Evolutionary conservation across 1,140 invertebrate genomes (phyloP).

Genomic region (Penaeus japonicus): DNA sequence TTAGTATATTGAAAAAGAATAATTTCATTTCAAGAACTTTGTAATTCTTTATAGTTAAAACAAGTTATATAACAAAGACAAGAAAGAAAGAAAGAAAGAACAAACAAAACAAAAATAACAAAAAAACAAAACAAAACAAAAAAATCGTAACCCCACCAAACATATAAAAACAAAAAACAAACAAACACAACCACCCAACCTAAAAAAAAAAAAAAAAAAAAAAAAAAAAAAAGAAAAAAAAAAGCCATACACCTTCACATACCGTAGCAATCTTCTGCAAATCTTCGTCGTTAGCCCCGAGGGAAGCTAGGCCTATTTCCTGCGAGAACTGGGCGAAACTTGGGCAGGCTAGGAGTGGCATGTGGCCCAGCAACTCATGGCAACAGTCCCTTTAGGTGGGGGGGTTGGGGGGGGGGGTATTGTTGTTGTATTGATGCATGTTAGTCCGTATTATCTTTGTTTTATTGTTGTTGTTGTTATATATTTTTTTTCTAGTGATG

Average conservation of each 20-base stretch:
- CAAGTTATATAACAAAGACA: too few relatives aligned
- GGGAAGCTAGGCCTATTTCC: conserved; percentile 93
- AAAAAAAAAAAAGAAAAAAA: too few relatives aligned
- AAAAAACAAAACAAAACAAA: too few relatives aligned
- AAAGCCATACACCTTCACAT: conserved; percentile 62
- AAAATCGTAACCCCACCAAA: too few relatives aligned
- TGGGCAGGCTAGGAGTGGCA: conserved; percentile 95
- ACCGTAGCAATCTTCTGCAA: conserved; percentile 98
- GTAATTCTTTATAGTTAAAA: too few relatives aligned
- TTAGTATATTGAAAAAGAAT: neutral
- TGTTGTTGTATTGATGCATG: too few relatives aligned
- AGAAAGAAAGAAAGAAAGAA: too few relatives aligned
- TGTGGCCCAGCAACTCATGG: conserved; percentile 96
- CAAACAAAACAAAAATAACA: too few relatives aligned
- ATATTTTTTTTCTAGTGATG: too few relatives aligned
- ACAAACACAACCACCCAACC: neutral
- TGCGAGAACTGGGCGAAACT: conserved; percentile 98
- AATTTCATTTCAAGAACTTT: neutral
- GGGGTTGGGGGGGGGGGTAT: neutral
- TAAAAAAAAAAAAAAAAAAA: neutral
- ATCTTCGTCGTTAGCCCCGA: conserved; percentile 95
- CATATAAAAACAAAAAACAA: too few relatives aligned
- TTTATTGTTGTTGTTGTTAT: too few relatives aligned
- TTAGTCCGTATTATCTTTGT: too few relatives aligned
- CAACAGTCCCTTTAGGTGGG: conserved; percentile 83